Evolutionary conservation across 2,888 invertebrate genomes (phyloP), one percentile per base, ranked within the genome.

Genomic region (Caenorhabditis japonica): DNA sequence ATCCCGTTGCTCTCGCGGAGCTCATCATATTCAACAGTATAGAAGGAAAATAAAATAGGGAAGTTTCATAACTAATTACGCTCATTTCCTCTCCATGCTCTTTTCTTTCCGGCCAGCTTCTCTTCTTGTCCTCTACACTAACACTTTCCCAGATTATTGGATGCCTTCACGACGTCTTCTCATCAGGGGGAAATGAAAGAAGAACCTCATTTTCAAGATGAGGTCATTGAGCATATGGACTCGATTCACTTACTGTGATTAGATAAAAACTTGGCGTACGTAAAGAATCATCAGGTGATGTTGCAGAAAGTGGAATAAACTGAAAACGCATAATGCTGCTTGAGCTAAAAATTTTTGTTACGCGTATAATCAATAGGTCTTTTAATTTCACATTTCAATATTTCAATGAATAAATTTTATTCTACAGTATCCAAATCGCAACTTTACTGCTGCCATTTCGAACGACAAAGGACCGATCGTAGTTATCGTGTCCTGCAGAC

Each of bases 101-200:
- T 46, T 33, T 27, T 17, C 33, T 41, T 15, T 38, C 19, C 13
- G 13, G n/a, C 27, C 34, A 3, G n/a, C 34, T 53, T 13, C 21
- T 53, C n/a, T n/a, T 25, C 34, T 41, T 25, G 38, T 33, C 25
- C 46, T 53, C 33, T 41, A 43, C 47, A 30, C 53, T 49, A 46
- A 55, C 66, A 66, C 66, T 66, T 66, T 66, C 66, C 56, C 66
- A 66, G 66, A 66, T 66, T 66, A 66, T 56, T 66, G 49, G 19
- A 23, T 19, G 13, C 10, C 12, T 27, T 34, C 17, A 27, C 13
- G 46, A 46, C 19, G 46, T 12, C 12, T 3, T 10, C 17, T 15
- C 17, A 36, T 15, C 15, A 47, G 23, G 12, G 30, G 19, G 13
- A 51, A 51, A 19, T 36, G 36, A 23, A 15, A 25, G 36, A 36